These are phyloP conservation scores for Drosophila kepulauana DNA, from an alignment of 1,140 invertebrate species.

Conservation along the genomic window DNA sequence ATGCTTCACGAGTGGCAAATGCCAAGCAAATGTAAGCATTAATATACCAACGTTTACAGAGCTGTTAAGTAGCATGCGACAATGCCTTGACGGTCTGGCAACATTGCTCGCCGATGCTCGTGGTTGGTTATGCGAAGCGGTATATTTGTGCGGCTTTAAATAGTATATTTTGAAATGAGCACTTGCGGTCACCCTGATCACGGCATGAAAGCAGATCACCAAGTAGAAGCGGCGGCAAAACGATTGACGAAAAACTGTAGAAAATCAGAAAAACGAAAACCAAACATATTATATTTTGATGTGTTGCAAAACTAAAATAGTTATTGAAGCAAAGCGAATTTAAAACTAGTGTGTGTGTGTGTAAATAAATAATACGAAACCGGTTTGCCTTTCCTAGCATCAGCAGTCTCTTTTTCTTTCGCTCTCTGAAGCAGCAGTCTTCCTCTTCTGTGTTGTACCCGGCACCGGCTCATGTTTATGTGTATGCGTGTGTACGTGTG, in stretches of 20 bases:
- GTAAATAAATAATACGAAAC: constrained; percentile 55
- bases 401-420: constrained; percentile 10
- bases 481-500: constrained; percentile 48
- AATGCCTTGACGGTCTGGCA: constrained; percentile 51
- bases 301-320: constrained; percentile 32
- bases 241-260: constrained; percentile 29
- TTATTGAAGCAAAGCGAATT: constrained; percentile 9
- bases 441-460: constrained; percentile 44
- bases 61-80: constrained; percentile 34
- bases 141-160: no score
- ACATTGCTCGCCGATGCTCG: constrained; percentile 41
- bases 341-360: constrained; percentile 25
- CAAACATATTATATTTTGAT: constrained; percentile 15
- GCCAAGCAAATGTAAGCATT: not conserved
- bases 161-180: no score
- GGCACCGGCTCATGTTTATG: constrained; percentile 64
- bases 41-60: not conserved
- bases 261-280: constrained; percentile 33
- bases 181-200: constrained; percentile 19
- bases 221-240: constrained; percentile 42
- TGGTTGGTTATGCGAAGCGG: constrained; percentile 57
- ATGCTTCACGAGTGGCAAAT: not conserved
- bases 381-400: constrained; percentile 48
- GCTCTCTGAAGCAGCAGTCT: constrained; percentile 8
- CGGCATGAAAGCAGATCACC: constrained; percentile 57